Conservation (phyloP, 2,113 vertebrate species). For the Daboia siamensis region DNA sequence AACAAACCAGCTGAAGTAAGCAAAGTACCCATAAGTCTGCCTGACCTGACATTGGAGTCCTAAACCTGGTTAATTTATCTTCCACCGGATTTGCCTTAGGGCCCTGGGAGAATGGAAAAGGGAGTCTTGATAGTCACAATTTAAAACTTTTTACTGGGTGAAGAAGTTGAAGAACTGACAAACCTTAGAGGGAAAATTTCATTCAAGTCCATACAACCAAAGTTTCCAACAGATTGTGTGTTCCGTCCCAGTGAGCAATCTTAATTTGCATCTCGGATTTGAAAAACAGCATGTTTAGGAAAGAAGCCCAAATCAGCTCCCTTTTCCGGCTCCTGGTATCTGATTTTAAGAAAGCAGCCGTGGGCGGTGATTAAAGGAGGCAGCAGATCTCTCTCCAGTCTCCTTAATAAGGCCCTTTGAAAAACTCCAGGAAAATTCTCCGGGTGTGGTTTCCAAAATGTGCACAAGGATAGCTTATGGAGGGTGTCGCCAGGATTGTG, state of each 20-base stretch:
- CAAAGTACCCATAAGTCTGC: neutral
- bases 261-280: neutral
- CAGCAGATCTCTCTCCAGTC: too few relatives aligned
- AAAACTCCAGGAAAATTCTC: too few relatives aligned
- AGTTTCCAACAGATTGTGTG: neutral
- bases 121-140: too few relatives aligned
- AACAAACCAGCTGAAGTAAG: conserved; percentile 91
- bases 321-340: neutral
- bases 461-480: too few relatives aligned
- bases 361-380: neutral
- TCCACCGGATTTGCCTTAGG: neutral
- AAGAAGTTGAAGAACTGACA: neutral
- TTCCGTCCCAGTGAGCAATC: neutral
- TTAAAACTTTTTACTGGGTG: neutral
- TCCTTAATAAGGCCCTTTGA: too few relatives aligned
- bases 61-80: neutral
- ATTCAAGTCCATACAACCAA: too few relatives aligned
- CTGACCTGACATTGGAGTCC: neutral
- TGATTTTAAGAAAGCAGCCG: neutral
- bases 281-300: neutral
- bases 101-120: neutral
- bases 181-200: neutral
- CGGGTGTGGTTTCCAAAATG: too few relatives aligned
- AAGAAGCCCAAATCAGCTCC: neutral
- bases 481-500: too few relatives aligned